Evolutionary conservation across 2,888 invertebrate species (phyloP).

Genomic region (Vandiemenella viatica): DNA sequence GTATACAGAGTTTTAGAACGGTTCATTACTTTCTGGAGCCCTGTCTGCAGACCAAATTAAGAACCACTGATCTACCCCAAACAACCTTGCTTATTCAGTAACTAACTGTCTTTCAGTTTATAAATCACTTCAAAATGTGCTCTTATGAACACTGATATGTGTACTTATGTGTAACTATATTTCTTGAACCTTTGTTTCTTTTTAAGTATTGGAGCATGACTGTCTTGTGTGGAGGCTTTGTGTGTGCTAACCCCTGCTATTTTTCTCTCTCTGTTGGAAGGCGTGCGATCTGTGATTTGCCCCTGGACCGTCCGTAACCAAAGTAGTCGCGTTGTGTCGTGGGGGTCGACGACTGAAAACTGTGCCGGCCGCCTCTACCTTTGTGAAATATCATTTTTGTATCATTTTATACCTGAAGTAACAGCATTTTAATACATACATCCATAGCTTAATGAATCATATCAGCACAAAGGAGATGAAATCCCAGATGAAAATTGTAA

Average conservation of each 20-base stretch:
- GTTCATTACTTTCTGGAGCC: no score
- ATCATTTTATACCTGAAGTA: not conserved
- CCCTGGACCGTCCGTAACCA: slow-evolving; percentile 12
- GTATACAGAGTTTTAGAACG: no score
- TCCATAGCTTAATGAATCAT: not conserved
- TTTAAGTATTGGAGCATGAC: no score
- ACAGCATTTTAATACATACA: not conserved
- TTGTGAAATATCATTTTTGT: slow-evolving; percentile 2
- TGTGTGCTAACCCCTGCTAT: slow-evolving; percentile 9
- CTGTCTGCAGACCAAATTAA: no score
- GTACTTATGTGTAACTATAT: no score
- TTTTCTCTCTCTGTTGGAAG: slow-evolving; percentile 7
- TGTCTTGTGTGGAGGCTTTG: not conserved
- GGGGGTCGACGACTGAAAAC: not conserved
- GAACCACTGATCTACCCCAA: no score
- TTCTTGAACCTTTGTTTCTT: no score
- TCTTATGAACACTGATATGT: no score
- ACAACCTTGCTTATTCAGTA: no score
- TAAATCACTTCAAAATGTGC: no score
- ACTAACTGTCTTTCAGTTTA: no score
- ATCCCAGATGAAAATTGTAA: not conserved
- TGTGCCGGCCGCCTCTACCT: not conserved
- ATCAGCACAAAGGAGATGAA: slow-evolving; percentile 1
- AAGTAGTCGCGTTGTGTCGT: not conserved
- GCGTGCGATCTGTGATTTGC: slow-evolving; percentile 8